Conservation (phyloP, 1,140 invertebrate genomes). For the Aleiodes sp. region DNA sequence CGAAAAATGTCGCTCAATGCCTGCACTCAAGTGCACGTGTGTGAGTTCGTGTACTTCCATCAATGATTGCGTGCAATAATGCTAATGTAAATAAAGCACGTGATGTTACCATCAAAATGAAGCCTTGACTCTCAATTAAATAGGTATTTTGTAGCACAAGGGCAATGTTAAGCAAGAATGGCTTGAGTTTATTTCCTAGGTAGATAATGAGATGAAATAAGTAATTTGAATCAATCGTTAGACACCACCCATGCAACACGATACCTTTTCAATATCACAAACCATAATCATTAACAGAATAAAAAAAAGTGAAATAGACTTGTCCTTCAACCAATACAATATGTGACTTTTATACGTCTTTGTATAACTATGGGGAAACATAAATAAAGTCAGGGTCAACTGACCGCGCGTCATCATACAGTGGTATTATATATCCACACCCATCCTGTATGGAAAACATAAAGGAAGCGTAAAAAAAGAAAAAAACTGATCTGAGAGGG, state of each 20-base stretch:
- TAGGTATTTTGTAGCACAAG: not conserved
- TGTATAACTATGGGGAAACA: conserved; percentile 48
- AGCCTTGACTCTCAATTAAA: not conserved
- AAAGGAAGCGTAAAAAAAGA: conserved; percentile 7
- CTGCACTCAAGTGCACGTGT: not conserved
- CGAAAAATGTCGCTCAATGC: not conserved
- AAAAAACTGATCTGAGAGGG: not conserved
- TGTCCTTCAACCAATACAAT: conserved; percentile 19
- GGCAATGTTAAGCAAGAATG: not conserved
- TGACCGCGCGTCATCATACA: conserved; percentile 45
- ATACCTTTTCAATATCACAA: not conserved
- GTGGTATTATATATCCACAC: conserved; percentile 34
- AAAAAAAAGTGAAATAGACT: not conserved
- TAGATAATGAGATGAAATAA: not conserved
- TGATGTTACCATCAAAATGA: not conserved
- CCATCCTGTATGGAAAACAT: conserved; percentile 34
- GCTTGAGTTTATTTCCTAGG: not conserved
- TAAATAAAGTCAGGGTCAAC: conserved; percentile 58
- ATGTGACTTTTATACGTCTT: conserved; percentile 30
- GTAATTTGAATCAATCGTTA: not conserved
- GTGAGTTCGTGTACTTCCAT: not conserved
- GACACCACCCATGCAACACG: not conserved
- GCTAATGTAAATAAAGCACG: not conserved
- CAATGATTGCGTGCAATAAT: not conserved
- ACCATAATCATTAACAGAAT: not conserved